Base-by-base conservation (phyloP, 2,113 vertebrate genomes). In the Solea solea region DNA sequence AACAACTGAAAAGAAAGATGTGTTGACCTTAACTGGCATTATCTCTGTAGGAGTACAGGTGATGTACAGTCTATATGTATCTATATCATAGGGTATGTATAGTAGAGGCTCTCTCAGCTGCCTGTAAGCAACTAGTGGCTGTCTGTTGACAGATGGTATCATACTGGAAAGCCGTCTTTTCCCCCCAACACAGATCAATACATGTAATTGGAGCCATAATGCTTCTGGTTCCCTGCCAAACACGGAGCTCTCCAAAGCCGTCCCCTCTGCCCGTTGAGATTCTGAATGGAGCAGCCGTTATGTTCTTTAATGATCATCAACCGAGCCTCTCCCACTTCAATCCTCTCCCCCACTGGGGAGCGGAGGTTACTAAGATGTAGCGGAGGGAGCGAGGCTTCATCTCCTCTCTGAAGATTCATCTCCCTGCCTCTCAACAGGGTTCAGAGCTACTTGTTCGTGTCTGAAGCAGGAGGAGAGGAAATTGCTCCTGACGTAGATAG, bases 101-200 rank as follows among this genome's bases (percentile, higher is more conserved):
- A 48, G 11, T 10, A 13, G 1, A 14, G 14, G 45, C 8, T 48
- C 4, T 14, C 14, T 48, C 45, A 48, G 45, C 9, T 45, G 51
- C 34, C 4, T 16, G 25, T n/a, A 40, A 62, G 52, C 46, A 54
- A 64, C 34, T 52, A 53, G 42, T 69, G 68, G 52, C 62, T 75
- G 45, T 50, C 41, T 64, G 49, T 83, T 76, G 74, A 86, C 41
- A 69, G 70, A 88, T 69, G 81, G 69, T 72, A 50, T 70, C 56
- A 41, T 69, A 60, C 70, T 63, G 69, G 67, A 76, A 71, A 75
- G 28, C 49, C 64, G 74, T 83, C 67, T 63, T 68, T 90, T 80
- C 69, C 74, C 69, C 10, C 10, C 48, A 50, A 28, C 44, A 45
- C 14, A 14, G 71, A 87, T 90, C 85, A 77, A 89, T 88, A 76